Base-by-base conservation (phyloP, 2,888 invertebrate species). In the Pemphredon lugubris region DNA sequence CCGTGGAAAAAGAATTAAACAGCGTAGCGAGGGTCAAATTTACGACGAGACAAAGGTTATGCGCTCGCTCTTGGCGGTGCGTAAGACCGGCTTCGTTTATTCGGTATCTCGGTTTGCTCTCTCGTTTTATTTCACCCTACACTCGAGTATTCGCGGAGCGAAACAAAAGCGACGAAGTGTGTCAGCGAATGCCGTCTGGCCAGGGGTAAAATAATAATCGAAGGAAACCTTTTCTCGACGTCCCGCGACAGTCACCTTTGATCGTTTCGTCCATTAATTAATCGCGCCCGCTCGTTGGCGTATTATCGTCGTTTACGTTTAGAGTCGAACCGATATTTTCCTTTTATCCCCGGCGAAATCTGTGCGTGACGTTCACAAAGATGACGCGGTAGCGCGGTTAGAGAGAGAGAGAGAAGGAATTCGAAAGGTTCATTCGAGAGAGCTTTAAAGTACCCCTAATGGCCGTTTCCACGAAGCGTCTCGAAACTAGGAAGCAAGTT, bases 401-500 rank as follows among this genome's bases (percentile, higher is more conserved):
- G n/a, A n/a, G 7, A 57, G 13, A 7, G 40, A 14, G 9, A 18
- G 6, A 18, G 32, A 50, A 20, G 39, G 47, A 40, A 48, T 16
- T 48, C 53, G 5, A 53, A 40, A 45, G 30, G 37, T 50, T 63
- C 40, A 42, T 44, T 55, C 61, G 26, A 20, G 32, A 32, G n/a
- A 13, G 9, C 45, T 71, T 66, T 60, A 48, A 75, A 70, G 54
- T 61, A 67, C 44, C 54, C 47, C 44, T 67, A 75, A 78, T 65
- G 67, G 65, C 54, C 69, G 74, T 67, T 77, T 68, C 66, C 68
- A 57, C 48, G 55, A 65, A 67, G 45, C 64, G 53, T 71, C 73
- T 64, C 54, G 65, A 63, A 71, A 74, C 75, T 73, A 60, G 64
- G 59, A 67, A 75, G 79, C 65, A 81, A 85, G 80, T 79, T 84